Base-by-base conservation (phyloP, 1,140 invertebrate genomes). In the Cotesia typhae region DNA sequence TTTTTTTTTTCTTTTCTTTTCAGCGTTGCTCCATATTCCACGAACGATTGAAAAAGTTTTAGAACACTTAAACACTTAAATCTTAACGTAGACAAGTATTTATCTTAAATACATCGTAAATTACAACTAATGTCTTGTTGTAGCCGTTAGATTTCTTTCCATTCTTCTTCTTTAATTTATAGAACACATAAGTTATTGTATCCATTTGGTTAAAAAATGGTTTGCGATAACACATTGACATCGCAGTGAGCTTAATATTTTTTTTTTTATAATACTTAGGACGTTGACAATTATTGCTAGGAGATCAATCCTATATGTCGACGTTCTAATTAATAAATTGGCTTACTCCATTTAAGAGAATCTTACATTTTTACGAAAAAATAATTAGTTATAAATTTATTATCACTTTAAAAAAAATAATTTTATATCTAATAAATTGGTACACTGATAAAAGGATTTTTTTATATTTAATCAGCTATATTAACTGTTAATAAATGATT, bases 161-260 rank as follows among this genome's bases (percentile, higher is more conserved):
- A 47, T 47, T 7, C 41, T 47, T 10, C 6, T 47, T 47, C 10
- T 47, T 47, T 47, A 47, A 47, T 37, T 47, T 64, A 64, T 14
- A 70, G 69, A 70, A 70, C 69, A 70, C 69, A 70, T 70, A 70
- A 64, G 52, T 70, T 70, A 70, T 70, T 70, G 69, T 70, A 51
- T 63, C 69, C 60, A 70, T 70, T 70, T 52, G 28, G 5, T 35
- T 64, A 51, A 47, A 36, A 47, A 38, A 63, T n/a, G 6, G 4
- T 28, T 70, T 14, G 61, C 36, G 61, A 64, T n/a, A 10, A 38
- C 37, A 37, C 28, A 28, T 28, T 28, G 35, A 64, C 12, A 64
- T 64, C 61, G 37, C 61, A 12, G 12, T 38, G 37, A 64, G 37
- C 35, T 64, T 28, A 10, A 6, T 37, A 36, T 4, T n/a, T 14